phyloP scores from a whole-genome alignment of 1,140 invertebrate species.

The Sinella curviseta region DNA sequence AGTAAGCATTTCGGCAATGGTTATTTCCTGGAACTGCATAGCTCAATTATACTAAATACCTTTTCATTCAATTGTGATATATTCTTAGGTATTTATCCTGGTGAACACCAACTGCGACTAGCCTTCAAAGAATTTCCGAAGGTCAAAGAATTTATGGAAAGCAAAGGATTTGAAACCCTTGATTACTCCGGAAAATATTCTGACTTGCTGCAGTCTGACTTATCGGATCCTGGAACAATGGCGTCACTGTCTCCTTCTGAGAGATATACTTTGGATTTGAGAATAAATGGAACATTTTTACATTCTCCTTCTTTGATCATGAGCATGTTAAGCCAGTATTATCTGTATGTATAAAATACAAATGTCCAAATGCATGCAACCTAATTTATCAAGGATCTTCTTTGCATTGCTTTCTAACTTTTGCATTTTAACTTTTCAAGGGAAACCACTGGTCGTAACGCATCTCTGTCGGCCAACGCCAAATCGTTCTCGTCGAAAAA shows the following conservation, averaged over 20 bases:
- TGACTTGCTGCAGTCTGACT: slow-evolving; percentile 40
- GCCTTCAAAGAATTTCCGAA: neutral
- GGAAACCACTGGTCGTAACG: neutral
- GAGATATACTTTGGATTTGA: neutral
- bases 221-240: slow-evolving; percentile 26
- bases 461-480: neutral
- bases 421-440: neutral
- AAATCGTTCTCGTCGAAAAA: slow-evolving; percentile 28
- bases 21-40: too few species aligned
- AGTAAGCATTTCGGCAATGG: neutral
- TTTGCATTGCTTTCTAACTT: neutral
- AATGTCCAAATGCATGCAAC: neutral
- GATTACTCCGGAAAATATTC: slow-evolving; percentile 41
- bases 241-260: slow-evolving; percentile 17
- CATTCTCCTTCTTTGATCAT: slow-evolving; percentile 76
- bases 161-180: neutral
- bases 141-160: neutral
- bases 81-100: slow-evolving; percentile 25
- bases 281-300: slow-evolving; percentile 54
- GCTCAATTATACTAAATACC: neutral
- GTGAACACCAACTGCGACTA: slow-evolving; percentile 20
- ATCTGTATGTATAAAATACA: slow-evolving; percentile 50
- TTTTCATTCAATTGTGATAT: neutral
- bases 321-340: slow-evolving; percentile 69
- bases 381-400: neutral